Conservation (phyloP, 2,113 vertebrate genomes). For the Gorsachius goisagi region DNA sequence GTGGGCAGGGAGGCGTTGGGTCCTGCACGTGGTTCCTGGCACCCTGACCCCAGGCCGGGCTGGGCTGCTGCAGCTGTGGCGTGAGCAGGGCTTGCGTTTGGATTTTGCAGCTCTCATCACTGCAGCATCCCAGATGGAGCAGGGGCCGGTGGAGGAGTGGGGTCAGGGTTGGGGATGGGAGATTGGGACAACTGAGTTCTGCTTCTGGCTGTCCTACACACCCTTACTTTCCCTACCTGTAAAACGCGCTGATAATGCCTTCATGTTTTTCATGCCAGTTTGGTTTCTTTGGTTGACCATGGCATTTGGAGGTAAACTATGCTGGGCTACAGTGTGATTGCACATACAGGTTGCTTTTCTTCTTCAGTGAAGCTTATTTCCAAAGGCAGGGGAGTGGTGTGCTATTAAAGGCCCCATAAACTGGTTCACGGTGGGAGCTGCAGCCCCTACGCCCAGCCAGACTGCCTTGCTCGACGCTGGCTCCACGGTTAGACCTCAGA, state of each 20-base stretch:
- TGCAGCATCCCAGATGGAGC: neutral
- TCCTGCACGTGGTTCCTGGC: neutral
- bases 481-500: neutral
- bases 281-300: neutral
- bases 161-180: neutral
- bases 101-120: neutral
- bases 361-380: neutral
- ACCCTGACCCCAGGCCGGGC: neutral
- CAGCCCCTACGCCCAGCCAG: neutral
- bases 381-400: neutral
- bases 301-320: neutral
- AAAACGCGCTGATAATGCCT: neutral
- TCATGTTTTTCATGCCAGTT: neutral
- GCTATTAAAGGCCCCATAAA: neutral
- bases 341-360: neutral
- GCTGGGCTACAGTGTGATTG: neutral
- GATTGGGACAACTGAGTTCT: neutral
- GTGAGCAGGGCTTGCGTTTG: neutral
- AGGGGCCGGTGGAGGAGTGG: neutral
- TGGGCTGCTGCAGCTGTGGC: neutral
- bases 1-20: accelerated
- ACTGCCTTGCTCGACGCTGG: neutral
- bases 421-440: accelerated
- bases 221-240: neutral
- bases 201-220: neutral